Evolutionary conservation across 1,140 invertebrate genomes (phyloP).

Genomic region (Zophobas morio): DNA sequence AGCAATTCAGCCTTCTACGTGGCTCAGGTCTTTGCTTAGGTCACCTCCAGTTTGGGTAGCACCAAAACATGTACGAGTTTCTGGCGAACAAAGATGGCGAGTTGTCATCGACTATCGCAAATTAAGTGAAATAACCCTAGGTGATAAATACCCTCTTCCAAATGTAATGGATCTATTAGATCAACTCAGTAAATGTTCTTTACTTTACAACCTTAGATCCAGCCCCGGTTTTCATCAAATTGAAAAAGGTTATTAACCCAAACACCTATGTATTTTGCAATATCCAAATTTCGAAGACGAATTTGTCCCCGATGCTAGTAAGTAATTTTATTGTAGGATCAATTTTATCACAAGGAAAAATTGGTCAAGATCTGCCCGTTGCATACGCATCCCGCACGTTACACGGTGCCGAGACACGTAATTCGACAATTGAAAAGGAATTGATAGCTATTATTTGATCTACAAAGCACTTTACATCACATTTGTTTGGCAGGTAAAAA

Average conservation of each 20-base stretch:
- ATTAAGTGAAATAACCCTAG: conserved; percentile 17
- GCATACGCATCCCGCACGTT: conserved; percentile 53
- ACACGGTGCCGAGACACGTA: conserved; percentile 54
- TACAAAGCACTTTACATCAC: conserved; percentile 65
- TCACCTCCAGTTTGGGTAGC: background rate
- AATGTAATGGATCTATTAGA: conserved; percentile 19
- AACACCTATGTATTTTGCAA: conserved; percentile 52
- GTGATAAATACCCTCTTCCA: background rate
- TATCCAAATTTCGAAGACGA: conserved; percentile 56
- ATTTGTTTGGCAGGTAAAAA: conserved; percentile 67
- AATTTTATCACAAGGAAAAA: background rate
- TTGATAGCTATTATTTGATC: conserved; percentile 59
- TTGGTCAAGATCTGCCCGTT: conserved; percentile 57
- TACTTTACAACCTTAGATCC: background rate
- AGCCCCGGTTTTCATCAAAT: conserved; percentile 37
- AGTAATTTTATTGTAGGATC: conserved; percentile 55
- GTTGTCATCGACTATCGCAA: conserved; percentile 19
- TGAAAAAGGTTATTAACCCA: conserved; percentile 46
- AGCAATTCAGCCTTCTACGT: conserved; percentile 16
- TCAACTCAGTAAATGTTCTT: conserved; percentile 27
- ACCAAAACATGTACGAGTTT: conserved; percentile 18
- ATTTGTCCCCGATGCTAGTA: conserved; percentile 58
- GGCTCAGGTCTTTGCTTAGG: background rate
- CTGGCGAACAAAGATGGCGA: conserved; percentile 20
- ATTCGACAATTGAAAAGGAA: conserved; percentile 64